These are phyloP conservation scores for Diplodus sargus DNA, from an alignment of 2,797 vertebrate species.

Conservation along the genomic window DNA sequence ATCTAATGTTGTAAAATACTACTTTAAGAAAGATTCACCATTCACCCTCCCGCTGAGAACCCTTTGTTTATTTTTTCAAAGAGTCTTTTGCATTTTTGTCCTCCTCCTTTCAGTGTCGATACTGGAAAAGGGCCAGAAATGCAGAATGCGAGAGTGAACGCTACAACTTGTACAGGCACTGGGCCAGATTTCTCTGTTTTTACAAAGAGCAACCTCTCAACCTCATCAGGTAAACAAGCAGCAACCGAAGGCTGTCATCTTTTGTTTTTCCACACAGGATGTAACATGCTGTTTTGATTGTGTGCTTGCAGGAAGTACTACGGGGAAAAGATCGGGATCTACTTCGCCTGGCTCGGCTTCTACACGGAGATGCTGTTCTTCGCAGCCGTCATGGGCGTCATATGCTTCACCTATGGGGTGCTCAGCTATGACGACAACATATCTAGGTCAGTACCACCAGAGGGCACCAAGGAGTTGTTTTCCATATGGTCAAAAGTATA, in stretches of 20 bases:
- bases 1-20: background rate
- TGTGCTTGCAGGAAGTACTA: constrained; percentile 90
- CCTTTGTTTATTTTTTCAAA: background rate
- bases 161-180: constrained; percentile 88
- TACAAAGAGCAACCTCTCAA: constrained; percentile 97
- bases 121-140: constrained; percentile 89
- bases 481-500: background rate
- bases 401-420: constrained; percentile 94
- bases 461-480: constrained; percentile 11
- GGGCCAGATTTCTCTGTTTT: constrained; percentile 92
- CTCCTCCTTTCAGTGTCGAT: constrained; percentile 86
- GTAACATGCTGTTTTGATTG: background rate
- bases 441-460: constrained; percentile 87
- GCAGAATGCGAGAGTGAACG: constrained; percentile 90
- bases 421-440: constrained; percentile 90
- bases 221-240: constrained; percentile 89
- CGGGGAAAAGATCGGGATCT: constrained; percentile 97
- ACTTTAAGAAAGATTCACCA: background rate
- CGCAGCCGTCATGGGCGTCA: constrained; percentile 92
- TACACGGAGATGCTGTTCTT: constrained; percentile 97
- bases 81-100: background rate
- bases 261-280: background rate
- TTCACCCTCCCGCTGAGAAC: background rate
- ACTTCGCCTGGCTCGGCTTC: constrained; percentile 97
- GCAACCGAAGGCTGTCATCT: too few relatives aligned